phyloP scores from a whole-genome alignment of 2,888 invertebrate genomes.

The Caenorhabditis japonica region DNA sequence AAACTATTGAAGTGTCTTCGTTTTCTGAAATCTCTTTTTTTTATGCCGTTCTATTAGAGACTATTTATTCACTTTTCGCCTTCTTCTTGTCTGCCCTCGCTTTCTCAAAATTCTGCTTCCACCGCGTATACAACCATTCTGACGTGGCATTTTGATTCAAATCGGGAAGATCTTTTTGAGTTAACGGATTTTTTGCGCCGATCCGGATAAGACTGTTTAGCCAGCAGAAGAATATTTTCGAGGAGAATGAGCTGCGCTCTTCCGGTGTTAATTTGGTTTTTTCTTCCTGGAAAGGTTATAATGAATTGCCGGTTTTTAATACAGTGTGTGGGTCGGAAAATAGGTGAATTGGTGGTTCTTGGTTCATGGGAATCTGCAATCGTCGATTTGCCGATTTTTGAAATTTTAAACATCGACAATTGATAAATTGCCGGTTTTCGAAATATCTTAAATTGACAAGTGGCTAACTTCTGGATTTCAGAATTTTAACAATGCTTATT shows the following conservation, averaged over 20 bases:
- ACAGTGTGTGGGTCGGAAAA: no score
- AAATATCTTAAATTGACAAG: no score
- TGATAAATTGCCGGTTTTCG: no score
- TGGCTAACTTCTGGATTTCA: no score
- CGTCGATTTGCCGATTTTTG: no score
- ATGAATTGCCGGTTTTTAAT: neutral
- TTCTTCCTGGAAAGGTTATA: slow-evolving; percentile 21
- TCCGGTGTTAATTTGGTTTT: slow-evolving; percentile 41
- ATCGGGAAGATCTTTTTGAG: slow-evolving; percentile 34
- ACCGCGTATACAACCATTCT: slow-evolving; percentile 34
- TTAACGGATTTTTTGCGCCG: slow-evolving; percentile 41
- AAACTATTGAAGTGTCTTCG: slow-evolving; percentile 62
- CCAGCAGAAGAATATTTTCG: slow-evolving; percentile 60
- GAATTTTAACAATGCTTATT: no score
- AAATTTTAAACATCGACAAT: no score
- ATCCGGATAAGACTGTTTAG: slow-evolving; percentile 31
- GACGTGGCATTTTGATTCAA: slow-evolving; percentile 43
- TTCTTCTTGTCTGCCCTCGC: slow-evolving; percentile 19
- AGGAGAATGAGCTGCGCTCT: slow-evolving; percentile 51
- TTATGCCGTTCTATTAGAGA: no score
- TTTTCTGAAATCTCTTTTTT: slow-evolving; percentile 37
- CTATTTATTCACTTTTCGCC: no score
- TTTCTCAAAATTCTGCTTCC: slow-evolving; percentile 35
- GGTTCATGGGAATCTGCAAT: no score
- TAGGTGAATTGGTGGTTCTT: no score